Conservation (phyloP, 2,113 vertebrate genomes). For the Coptodon bakossiorum region DNA sequence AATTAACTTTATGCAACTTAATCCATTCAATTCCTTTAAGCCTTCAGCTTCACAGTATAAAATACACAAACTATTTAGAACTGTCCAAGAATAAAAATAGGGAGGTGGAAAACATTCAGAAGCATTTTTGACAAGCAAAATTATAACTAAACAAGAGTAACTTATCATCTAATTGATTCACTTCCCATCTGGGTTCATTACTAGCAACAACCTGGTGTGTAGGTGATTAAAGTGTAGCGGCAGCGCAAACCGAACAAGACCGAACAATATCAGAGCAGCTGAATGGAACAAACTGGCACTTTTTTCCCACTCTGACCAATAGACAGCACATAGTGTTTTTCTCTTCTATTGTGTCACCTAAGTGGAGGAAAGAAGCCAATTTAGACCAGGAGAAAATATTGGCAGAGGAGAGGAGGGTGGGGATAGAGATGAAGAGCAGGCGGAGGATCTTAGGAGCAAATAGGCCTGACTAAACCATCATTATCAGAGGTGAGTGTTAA, state of each 20-base stretch:
- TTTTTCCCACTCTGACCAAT: not conserved
- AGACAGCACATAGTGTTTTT: not conserved
- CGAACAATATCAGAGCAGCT: not conserved
- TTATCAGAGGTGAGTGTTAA: constrained; percentile 53
- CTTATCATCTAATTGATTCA: not conserved
- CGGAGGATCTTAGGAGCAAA: constrained; percentile 8
- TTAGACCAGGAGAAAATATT: constrained; percentile 13
- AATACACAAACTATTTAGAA: not conserved
- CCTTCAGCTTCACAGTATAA: not conserved
- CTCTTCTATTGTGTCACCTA: not conserved
- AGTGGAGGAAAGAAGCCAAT: not conserved
- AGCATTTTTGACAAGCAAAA: not conserved
- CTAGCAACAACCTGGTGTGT: not conserved
- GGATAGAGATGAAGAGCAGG: constrained; percentile 3
- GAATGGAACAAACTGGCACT: not conserved
- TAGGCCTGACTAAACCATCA: constrained; percentile 40
- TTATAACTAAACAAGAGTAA: not conserved
- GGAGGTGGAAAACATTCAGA: not conserved
- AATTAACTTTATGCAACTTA: not conserved
- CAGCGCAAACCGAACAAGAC: not conserved
- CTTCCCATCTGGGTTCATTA: not conserved
- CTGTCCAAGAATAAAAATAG: not conserved
- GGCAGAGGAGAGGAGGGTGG: not conserved
- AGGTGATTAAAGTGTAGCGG: not conserved
- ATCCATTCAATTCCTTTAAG: not conserved